Conservation (phyloP, 2,797 vertebrate genomes). For the Pipistrellus nathusii region DNA sequence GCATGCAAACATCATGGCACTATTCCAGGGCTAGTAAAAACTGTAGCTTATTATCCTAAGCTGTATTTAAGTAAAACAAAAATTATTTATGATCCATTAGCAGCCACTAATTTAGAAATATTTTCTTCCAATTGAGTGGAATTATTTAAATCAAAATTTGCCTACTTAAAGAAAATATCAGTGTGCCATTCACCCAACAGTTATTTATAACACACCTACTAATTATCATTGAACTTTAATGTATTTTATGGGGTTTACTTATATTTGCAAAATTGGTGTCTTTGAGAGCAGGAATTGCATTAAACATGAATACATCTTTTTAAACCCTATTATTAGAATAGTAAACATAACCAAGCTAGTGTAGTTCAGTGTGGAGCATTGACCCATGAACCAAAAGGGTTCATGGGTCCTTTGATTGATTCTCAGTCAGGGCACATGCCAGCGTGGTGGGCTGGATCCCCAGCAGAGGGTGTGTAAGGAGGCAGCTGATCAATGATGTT, state of each 20-base stretch:
- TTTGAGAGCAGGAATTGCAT: background rate
- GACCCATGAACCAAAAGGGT: too few relatives aligned
- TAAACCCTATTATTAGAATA: background rate
- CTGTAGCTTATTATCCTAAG: background rate
- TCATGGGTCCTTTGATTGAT: too few relatives aligned
- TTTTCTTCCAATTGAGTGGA: background rate
- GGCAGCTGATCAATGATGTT: too few relatives aligned
- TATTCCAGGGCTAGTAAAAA: background rate
- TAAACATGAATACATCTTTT: background rate
- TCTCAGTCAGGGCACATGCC: too few relatives aligned
- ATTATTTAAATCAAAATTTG: conserved; percentile 1
- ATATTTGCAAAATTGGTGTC: background rate
- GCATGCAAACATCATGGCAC: background rate
- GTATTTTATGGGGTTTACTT: background rate
- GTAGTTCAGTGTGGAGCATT: too few relatives aligned
- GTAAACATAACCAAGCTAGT: background rate
- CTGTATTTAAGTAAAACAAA: background rate
- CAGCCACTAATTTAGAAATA: background rate
- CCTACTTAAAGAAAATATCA: background rate
- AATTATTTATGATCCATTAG: background rate
- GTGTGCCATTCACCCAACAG: background rate
- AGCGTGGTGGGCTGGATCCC: too few relatives aligned
- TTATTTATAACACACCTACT: background rate
- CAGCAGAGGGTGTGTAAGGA: too few relatives aligned
- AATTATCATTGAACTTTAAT: background rate